Conservation (phyloP, 92 coral and sea anemone genomes). For the Meandrina meandrites region DNA sequence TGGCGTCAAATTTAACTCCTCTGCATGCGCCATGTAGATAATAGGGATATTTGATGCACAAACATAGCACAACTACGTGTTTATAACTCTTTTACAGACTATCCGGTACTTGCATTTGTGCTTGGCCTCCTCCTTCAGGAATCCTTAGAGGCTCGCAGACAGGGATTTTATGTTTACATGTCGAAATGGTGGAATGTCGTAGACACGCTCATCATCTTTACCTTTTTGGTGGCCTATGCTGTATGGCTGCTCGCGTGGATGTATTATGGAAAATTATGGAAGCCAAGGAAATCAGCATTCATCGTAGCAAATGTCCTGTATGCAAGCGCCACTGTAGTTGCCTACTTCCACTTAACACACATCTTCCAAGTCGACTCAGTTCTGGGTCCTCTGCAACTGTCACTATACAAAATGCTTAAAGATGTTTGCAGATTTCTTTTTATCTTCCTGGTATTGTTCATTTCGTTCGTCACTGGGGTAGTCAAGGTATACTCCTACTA, state of each 20-base stretch:
- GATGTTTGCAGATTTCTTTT: slow-evolving; percentile 47
- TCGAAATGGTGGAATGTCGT: slow-evolving; percentile 42
- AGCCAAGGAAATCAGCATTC: not conserved
- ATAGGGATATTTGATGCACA: not conserved
- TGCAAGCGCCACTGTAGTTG: slow-evolving; percentile 4
- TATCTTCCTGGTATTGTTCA: slow-evolving; percentile 38
- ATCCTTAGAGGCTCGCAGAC: not conserved
- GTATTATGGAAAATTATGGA: not conserved
- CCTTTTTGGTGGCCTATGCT: not conserved
- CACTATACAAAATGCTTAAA: slow-evolving; percentile 57
- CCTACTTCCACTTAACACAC: slow-evolving; percentile 33
- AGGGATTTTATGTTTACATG: slow-evolving; percentile 22
- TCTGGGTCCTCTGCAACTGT: slow-evolving; percentile 55
- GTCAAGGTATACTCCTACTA: slow-evolving; percentile 56
- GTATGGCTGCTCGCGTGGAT: not conserved
- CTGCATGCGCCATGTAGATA: not conserved
- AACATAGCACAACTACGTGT: not conserved
- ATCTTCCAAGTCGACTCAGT: slow-evolving; percentile 30
- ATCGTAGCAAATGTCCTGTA: slow-evolving; percentile 16
- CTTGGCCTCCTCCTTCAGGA: slow-evolving; percentile 9
- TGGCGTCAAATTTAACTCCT: not conserved
- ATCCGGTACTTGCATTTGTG: not conserved
- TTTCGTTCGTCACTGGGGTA: slow-evolving; percentile 51
- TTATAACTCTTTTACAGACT: not conserved
- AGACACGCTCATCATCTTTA: slow-evolving; percentile 1